phyloP scores from a whole-genome alignment of 1,140 invertebrate species.

The Temnothorax curvispinosus region DNA sequence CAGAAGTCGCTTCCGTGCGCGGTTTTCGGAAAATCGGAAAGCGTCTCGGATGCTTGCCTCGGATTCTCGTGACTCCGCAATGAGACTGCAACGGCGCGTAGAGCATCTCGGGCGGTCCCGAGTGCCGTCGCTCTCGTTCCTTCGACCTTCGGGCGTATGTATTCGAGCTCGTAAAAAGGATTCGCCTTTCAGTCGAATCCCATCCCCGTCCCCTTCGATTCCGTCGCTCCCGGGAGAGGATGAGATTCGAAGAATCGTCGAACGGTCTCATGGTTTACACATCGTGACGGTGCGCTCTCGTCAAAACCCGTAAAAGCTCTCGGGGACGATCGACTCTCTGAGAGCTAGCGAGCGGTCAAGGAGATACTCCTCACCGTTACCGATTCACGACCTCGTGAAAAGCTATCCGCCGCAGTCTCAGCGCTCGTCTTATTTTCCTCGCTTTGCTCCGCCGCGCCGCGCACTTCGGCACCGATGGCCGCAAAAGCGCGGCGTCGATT shows the following conservation, averaged over 20 bases:
- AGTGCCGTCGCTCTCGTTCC: constrained; percentile 31
- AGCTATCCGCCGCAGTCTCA: constrained; percentile 62
- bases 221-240: constrained; percentile 37
- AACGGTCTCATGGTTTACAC: constrained; percentile 83
- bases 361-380: constrained; percentile 70
- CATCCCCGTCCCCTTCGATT: constrained; percentile 33
- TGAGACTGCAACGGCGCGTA: constrained; percentile 36
- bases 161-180: constrained; percentile 74
- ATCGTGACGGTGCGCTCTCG: constrained; percentile 76
- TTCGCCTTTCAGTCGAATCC: constrained; percentile 74
- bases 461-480: not conserved
- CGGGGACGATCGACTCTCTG: constrained; percentile 70
- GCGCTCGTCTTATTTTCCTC: constrained; percentile 59
- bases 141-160: constrained; percentile 34
- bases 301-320: constrained; percentile 80
- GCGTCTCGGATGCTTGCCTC: constrained; percentile 53
- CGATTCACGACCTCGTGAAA: constrained; percentile 77
- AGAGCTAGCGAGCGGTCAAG: constrained; percentile 77
- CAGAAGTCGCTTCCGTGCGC: constrained; percentile 20
- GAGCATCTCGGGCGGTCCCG: constrained; percentile 30
- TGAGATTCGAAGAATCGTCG: constrained; percentile 68
- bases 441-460: not conserved
- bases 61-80: constrained; percentile 73
- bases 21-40: constrained; percentile 64
- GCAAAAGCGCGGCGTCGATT: constrained; percentile 46